Base-by-base conservation (phyloP, 1,140 invertebrate species). In the Chrysopa pallens region DNA sequence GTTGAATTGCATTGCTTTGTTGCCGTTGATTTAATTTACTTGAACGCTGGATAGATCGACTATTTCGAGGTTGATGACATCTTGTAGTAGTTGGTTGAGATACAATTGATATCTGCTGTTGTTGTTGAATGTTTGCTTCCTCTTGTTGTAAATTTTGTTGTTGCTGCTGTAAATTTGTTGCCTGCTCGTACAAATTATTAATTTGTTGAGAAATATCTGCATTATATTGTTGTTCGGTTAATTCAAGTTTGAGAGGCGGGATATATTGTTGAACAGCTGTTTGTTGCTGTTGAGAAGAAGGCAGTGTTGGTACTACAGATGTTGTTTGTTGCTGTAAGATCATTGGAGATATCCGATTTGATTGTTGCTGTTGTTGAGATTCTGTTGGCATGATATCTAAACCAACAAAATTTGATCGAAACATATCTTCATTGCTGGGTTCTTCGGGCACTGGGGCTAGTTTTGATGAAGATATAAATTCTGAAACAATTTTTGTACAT, bases 391-490 rank as follows among this genome's bases (percentile, higher is more conserved):
- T 44, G 38, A 49, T 27, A 56, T 27, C 28, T 46, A 44, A 38
- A 15, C 38, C 17, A 38, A 29, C 38, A 46, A 43, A 31, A 42
- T 40, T 37, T 39, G 35, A 36, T 13, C 43, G 44, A 61, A 51
- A 46, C 52, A 59, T 13, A 56, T 47, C 17, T 35, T 48, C 43
- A 40, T 44, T 44, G 8, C 45, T 38, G 17, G 62, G 59, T 54
- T 78, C 76, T 62, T 79, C 76, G 40, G 74, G 74, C 43, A 78
- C 76, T 4, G 74, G 64, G 38, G 76, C 68, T 44, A 79, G 54
- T 55, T 73, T 74, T 8, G 63, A 63, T 8, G 63, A 63, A 48
- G 61, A 66, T 36, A 76, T 55, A 43, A 76, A 65, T 53, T 76
- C 73, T 74, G 46, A 38, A 62, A 61, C 47, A 50, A 46, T 48